These are phyloP conservation scores for Ephydatia muelleri DNA, from an alignment of 37 sponge, comb jelly and placozoan species.

Conservation along the genomic window DNA sequence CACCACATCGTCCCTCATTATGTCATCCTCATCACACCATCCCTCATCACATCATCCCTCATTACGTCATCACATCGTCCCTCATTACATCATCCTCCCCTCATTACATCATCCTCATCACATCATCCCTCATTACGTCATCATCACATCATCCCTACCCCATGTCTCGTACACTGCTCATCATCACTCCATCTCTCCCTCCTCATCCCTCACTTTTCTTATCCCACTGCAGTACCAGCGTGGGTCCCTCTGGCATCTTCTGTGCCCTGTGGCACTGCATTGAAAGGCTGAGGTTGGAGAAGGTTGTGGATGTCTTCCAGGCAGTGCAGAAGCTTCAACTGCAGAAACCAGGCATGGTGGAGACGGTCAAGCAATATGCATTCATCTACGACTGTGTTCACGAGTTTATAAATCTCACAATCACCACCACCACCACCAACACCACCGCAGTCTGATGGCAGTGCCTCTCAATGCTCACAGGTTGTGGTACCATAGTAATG, in stretches of 20 bases:
- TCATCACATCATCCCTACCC: too few species aligned
- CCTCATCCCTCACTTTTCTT: not conserved
- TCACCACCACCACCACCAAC: slow-evolving; percentile 3
- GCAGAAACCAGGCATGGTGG: slow-evolving; percentile 60
- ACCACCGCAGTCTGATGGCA: not conserved
- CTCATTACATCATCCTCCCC: too few species aligned
- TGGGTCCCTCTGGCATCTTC: slow-evolving; percentile 66
- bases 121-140: too few species aligned
- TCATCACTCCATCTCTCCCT: too few species aligned
- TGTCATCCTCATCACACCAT: too few species aligned
- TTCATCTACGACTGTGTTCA: slow-evolving; percentile 66
- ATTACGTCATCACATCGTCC: too few species aligned
- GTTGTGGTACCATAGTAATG: not conserved
- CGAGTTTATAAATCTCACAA: slow-evolving; percentile 38
- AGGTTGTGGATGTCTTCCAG: slow-evolving; percentile 67
- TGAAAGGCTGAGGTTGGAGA: slow-evolving; percentile 52
- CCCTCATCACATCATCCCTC: too few species aligned
- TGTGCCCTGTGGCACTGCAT: slow-evolving; percentile 62
- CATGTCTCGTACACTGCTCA: too few species aligned
- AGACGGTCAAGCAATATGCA: slow-evolving; percentile 32
- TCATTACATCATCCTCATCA: too few species aligned
- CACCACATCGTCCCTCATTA: too few species aligned
- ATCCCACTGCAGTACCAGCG: slow-evolving; percentile 35
- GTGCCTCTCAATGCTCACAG: not conserved
- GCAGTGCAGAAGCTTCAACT: slow-evolving; percentile 49